Percentiles rank a stretch among this genome's conserved stretches.
These are phyloP conservation scores for Trachelus stipa DNA, from an alignment of 2,888 invertebrate species.

Conservation along the genomic window DNA sequence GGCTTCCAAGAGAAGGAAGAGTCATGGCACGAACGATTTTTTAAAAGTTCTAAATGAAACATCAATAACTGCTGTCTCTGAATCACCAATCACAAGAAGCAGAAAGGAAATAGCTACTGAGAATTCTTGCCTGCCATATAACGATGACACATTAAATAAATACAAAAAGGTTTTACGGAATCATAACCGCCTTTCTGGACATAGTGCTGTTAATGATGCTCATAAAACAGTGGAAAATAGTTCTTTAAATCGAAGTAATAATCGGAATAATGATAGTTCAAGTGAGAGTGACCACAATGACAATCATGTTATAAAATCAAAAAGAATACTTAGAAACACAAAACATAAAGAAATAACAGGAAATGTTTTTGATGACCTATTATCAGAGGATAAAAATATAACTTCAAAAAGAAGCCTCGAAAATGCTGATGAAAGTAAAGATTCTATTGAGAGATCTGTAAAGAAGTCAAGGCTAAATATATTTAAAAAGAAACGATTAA, in stretches of 20 bases:
- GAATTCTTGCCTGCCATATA: background rate
- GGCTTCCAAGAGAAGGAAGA: background rate
- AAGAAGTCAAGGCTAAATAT: background rate
- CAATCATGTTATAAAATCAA: slow-evolving; percentile 26
- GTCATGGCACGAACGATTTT: background rate
- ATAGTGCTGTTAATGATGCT: background rate
- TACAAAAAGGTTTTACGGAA: background rate
- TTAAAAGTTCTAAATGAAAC: background rate
- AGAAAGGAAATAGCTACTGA: background rate
- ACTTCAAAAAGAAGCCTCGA: background rate
- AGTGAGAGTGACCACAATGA: background rate
- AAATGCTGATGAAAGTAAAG: background rate
- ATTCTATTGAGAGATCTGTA: background rate
- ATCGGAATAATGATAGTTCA: too few species aligned
- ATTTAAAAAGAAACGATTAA: background rate
- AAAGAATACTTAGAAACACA: slow-evolving; percentile 17
- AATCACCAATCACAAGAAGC: background rate
- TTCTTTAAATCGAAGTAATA: slow-evolving; percentile 19
- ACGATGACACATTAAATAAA: background rate
- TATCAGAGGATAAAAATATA: slow-evolving; percentile 1
- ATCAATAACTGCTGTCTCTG: background rate
- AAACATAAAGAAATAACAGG: background rate
- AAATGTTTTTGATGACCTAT: slow-evolving; percentile 27
- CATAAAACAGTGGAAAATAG: background rate
- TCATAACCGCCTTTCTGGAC: background rate